These are phyloP conservation scores for Erinaceus europaeus DNA, from an alignment of 2,113 vertebrate species.

Conservation along the genomic window DNA sequence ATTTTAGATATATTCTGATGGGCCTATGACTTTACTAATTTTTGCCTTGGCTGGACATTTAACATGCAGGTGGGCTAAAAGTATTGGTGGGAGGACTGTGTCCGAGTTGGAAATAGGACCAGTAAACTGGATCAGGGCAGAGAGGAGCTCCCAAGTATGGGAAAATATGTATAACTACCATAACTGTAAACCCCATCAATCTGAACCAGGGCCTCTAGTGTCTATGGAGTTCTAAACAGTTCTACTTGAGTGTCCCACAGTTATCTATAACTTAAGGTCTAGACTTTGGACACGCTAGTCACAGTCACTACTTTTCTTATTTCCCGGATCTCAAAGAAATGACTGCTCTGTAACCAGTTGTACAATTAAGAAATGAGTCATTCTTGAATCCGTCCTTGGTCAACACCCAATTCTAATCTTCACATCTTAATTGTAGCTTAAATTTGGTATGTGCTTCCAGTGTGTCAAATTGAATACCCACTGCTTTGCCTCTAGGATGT, in stretches of 20 bases:
- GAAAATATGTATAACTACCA: too few relatives aligned
- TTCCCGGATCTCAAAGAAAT: not conserved
- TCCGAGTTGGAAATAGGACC: too few relatives aligned
- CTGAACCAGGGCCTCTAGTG: too few relatives aligned
- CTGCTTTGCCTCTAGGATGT: not conserved
- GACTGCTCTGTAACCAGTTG: not conserved
- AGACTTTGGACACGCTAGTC: not conserved
- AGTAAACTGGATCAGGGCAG: too few relatives aligned
- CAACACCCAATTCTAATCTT: not conserved
- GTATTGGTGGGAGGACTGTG: too few relatives aligned
- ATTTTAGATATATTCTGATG: too few relatives aligned
- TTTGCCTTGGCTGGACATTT: too few relatives aligned
- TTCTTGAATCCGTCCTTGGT: not conserved
- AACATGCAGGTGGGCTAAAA: too few relatives aligned
- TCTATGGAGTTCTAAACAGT: not conserved
- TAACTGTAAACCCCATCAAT: too few relatives aligned
- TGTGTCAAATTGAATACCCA: not conserved
- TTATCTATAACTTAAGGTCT: not conserved
- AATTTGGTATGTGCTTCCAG: not conserved
- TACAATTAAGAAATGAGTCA: not conserved
- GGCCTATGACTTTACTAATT: too few relatives aligned
- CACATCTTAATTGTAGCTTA: not conserved
- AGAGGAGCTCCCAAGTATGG: too few relatives aligned
- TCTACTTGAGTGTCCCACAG: not conserved
- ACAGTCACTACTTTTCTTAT: not conserved